phyloP scores from a whole-genome alignment of 2,888 invertebrate genomes.

The Acanthosepion lycidas region DNA sequence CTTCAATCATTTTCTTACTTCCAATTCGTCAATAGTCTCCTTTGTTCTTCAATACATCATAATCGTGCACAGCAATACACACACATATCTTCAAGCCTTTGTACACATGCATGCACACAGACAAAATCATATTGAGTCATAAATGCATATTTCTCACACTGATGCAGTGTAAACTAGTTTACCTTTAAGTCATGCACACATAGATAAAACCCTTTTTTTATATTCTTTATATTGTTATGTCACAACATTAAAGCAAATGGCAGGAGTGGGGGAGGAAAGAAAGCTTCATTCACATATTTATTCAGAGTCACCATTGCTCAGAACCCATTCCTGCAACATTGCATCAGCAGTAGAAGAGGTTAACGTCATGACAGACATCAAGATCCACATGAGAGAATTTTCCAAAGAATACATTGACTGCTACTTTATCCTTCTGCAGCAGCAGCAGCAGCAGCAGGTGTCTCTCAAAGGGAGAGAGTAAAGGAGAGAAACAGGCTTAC shows the following conservation, averaged over 20 bases:
- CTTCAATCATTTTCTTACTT: not conserved
- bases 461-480: not conserved
- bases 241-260: not conserved
- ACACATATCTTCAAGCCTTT: not conserved
- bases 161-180: no score
- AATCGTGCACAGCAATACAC: not conserved
- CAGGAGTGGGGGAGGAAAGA: not conserved
- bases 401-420: not conserved
- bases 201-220: not conserved
- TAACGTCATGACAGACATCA: conserved; percentile 5
- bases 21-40: not conserved
- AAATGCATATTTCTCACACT: not conserved
- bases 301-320: conserved; percentile 17
- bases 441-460: not conserved
- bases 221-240: not conserved
- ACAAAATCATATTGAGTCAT: not conserved
- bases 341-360: conserved; percentile 21
- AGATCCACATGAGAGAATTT: not conserved
- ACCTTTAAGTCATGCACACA: not conserved
- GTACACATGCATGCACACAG: not conserved
- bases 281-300: not conserved
- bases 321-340: conserved; percentile 2
- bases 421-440: not conserved
- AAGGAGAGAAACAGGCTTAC: not conserved
- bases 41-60: not conserved